phyloP scores from a whole-genome alignment of 1,140 invertebrate genomes.

The Halesus radiatus region DNA sequence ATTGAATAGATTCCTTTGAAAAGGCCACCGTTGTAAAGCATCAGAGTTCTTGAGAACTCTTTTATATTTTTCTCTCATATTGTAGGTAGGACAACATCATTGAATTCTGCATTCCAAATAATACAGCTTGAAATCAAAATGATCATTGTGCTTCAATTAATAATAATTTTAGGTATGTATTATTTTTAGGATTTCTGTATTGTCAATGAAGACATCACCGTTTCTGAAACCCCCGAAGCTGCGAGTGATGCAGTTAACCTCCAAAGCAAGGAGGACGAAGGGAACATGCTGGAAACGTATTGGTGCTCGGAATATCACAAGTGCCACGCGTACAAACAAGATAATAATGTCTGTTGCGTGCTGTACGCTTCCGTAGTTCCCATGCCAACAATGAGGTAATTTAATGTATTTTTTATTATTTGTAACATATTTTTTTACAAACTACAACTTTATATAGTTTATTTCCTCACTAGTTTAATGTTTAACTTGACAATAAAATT shows the following conservation, averaged over 20 bases:
- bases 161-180: not conserved
- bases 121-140: no score
- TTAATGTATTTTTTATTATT: not conserved
- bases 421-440: not conserved
- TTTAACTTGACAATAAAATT: no score
- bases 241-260: constrained; percentile 55
- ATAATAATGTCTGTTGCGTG: constrained; percentile 76
- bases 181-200: constrained; percentile 53
- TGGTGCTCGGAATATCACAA: constrained; percentile 89
- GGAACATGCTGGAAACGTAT: constrained; percentile 76
- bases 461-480: no score
- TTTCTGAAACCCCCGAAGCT: constrained; percentile 49
- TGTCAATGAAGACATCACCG: constrained; percentile 28
- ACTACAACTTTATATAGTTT: no score
- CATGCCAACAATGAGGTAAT: constrained; percentile 76
- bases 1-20: no score
- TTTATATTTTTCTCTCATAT: no score
- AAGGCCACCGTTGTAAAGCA: no score
- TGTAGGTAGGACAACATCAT: no score
- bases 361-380: constrained; percentile 78
- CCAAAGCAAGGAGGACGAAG: constrained; percentile 60
- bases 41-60: no score
- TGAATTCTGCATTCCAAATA: no score
- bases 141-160: not conserved
- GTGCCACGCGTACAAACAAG: constrained; percentile 78